These are phyloP conservation scores for Varanus komodoensis DNA, from an alignment of 2,113 vertebrate genomes.

Conservation along the genomic window DNA sequence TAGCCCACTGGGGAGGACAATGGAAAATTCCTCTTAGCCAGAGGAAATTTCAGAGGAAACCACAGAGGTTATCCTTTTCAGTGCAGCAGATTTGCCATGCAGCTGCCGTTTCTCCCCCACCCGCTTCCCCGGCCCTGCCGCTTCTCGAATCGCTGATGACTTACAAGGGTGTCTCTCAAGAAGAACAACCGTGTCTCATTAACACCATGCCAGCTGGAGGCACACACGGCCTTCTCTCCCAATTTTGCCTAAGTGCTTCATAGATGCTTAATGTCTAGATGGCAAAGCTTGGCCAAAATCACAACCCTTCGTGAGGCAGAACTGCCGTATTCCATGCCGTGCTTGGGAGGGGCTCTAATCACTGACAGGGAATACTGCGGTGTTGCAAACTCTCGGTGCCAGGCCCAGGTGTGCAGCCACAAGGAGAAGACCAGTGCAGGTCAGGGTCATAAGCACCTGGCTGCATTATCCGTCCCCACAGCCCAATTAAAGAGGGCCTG, in stretches of 20 bases:
- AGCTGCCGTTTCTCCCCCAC: conserved; percentile 16
- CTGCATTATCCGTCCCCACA: neutral
- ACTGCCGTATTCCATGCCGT: rapidly evolving
- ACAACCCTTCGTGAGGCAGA: conserved; percentile 23
- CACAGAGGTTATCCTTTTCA: conserved; percentile 49
- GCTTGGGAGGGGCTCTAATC: neutral
- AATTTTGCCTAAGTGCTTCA: conserved; percentile 42
- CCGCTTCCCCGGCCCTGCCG: neutral
- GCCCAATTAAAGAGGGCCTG: no score
- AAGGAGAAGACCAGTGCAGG: neutral
- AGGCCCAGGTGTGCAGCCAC: neutral
- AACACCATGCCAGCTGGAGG: conserved; percentile 12
- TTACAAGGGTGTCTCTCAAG: conserved; percentile 37
- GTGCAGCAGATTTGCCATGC: neutral
- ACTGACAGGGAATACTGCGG: neutral
- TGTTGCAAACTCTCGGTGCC: rapidly evolving
- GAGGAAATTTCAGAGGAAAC: conserved; percentile 50
- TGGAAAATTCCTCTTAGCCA: conserved; percentile 49
- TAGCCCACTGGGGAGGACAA: conserved; percentile 53
- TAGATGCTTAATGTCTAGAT: neutral
- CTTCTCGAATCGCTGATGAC: conserved; percentile 45
- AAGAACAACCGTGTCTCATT: conserved; percentile 50
- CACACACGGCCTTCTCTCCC: conserved; percentile 31
- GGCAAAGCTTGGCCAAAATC: conserved; percentile 42
- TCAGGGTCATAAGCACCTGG: neutral